phyloP scores from a whole-genome alignment of 1,140 invertebrate genomes.

The Adoxophyes honmai region DNA sequence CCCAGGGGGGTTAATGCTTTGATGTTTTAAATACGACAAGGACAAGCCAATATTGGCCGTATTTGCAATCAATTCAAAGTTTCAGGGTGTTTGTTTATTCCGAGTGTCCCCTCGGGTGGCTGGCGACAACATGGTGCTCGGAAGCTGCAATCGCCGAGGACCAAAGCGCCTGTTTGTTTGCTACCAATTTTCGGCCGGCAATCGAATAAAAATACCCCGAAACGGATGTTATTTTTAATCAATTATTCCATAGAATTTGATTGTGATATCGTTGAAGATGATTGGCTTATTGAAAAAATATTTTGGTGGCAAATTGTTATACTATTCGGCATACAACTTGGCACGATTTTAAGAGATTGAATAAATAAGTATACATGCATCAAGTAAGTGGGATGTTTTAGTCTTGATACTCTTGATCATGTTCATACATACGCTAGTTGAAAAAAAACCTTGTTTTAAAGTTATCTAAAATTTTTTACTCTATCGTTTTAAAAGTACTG shows the following conservation, averaged over 20 bases:
- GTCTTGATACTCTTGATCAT: too few relatives aligned
- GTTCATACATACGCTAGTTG: too few relatives aligned
- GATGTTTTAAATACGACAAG: constrained; percentile 1
- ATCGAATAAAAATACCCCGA: constrained; percentile 4
- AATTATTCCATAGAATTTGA: not conserved
- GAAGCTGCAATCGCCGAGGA: not conserved
- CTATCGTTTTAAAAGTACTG: too few relatives aligned
- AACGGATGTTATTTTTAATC: not conserved
- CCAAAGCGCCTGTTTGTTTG: constrained; percentile 3
- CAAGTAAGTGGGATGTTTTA: too few relatives aligned
- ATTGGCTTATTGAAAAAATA: too few relatives aligned
- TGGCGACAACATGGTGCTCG: not conserved
- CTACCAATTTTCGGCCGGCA: constrained; percentile 2
- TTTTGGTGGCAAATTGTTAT: too few relatives aligned
- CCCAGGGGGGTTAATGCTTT: not conserved
- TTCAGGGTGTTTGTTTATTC: constrained; percentile 3
- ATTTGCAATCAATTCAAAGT: constrained; percentile 13
- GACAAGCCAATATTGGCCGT: not conserved
- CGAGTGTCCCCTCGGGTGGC: not conserved
- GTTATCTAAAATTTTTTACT: too few relatives aligned
- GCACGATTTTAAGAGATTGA: too few relatives aligned
- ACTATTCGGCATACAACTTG: too few relatives aligned
- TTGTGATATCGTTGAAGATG: too few relatives aligned
- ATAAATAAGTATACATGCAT: too few relatives aligned
- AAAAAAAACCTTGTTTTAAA: too few relatives aligned